Evolutionary conservation across 2,888 invertebrate species (phyloP).

Genomic region (Andrena bicolor): DNA sequence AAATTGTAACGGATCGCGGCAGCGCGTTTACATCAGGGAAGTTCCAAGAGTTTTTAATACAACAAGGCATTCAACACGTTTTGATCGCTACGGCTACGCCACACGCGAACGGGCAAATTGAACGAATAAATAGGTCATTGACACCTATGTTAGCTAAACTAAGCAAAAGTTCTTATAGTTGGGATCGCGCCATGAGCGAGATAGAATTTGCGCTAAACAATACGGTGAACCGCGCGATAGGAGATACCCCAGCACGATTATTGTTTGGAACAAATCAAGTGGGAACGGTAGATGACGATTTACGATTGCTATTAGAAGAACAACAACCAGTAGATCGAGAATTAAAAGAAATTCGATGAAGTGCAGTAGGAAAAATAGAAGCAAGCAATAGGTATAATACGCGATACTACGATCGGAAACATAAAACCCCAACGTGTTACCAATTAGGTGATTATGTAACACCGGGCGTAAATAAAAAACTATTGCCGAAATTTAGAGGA

Average conservation of each 20-base stretch:
- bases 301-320: too few species aligned
- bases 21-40: slow-evolving; percentile 17
- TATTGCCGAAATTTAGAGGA: slow-evolving; percentile 29
- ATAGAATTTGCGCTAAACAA: slow-evolving; percentile 45
- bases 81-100: slow-evolving; percentile 37
- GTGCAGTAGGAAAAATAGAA: background rate
- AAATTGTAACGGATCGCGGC: slow-evolving; percentile 8
- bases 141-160: slow-evolving; percentile 48
- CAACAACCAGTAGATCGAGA: background rate
- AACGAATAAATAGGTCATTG: slow-evolving; percentile 28
- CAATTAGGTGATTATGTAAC: slow-evolving; percentile 20
- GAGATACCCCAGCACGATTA: too few species aligned
- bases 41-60: slow-evolving; percentile 31
- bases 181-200: slow-evolving; percentile 5
- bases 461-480: slow-evolving; percentile 25
- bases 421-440: slow-evolving; percentile 24
- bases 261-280: too few species aligned
- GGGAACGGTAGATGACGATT: too few species aligned
- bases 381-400: slow-evolving; percentile 11
- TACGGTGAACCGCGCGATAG: slow-evolving; percentile 13
- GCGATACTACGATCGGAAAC: slow-evolving; percentile 17
- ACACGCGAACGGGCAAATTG: slow-evolving; percentile 39
- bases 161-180: background rate
- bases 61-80: slow-evolving; percentile 22
- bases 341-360: background rate